Base-by-base conservation (phyloP, 2,888 invertebrate genomes). In the Formica aserva region DNA sequence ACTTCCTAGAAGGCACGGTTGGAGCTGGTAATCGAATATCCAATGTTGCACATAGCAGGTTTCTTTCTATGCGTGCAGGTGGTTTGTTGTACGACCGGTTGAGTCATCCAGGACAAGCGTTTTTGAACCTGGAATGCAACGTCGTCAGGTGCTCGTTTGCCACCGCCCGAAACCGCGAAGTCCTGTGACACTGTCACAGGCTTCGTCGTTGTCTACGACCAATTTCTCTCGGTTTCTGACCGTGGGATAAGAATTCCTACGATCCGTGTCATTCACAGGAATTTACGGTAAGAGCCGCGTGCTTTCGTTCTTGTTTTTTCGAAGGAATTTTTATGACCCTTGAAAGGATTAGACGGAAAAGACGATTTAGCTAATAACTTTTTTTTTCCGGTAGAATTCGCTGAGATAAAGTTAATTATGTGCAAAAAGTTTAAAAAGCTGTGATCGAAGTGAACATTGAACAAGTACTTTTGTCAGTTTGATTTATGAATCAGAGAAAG, bases 211-310 rank as follows among this genome's bases (percentile, higher is more conserved):
- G 63, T 55, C 81, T 78, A 84, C 71, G 74, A 80, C 80, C 85
- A 76, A 88, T 88, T 89, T 45, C 66, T 86, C 84, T 83, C 18
- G 71, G 48, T 75, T 77, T 18, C 78, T 63, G 82, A 85, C 71
- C 88, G 84, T 90, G 88, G 83, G 88, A 90, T 83, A 87, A 83
- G 87, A 88, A 90, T 90, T 91, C 86, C 86, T 90, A 84, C 87
- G 80, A 86, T 86, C 87, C 71, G 60, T 66, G 86, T 85, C 83
- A 69, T 75, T 83, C 77, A 57, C 87, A 83, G 74, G 90, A 88
- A 86, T 90, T 69, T 69, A 62, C 81, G 71, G 63, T 77, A 75
- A 55, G 35, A 45, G 13, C 45, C 13, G 45, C 45, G 9, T 32
- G 45, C 38, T 32, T 69, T 41, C 32, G 15, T 75, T 3, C 18